These are phyloP conservation scores for Lysandra coridon DNA, from an alignment of 2,888 invertebrate genomes.

Conservation along the genomic window DNA sequence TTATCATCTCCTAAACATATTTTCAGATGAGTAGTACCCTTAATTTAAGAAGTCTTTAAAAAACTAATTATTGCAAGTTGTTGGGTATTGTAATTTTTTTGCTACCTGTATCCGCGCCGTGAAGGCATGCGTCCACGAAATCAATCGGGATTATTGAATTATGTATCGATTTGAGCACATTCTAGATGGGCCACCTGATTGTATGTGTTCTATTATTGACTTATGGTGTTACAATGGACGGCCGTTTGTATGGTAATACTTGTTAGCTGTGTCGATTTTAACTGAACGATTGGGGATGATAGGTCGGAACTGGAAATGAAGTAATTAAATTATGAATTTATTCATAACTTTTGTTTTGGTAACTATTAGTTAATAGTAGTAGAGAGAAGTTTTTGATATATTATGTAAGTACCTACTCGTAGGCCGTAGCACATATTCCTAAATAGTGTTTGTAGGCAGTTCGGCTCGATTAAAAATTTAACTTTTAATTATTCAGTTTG, in stretches of 20 bases:
- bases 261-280: background rate
- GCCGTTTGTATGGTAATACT: background rate
- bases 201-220: background rate
- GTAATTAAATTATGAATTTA: background rate
- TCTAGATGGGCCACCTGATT: slow-evolving; percentile 27
- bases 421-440: too few relatives aligned
- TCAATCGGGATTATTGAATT: slow-evolving; percentile 35
- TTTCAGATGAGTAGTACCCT: too few relatives aligned
- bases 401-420: too few relatives aligned
- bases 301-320: background rate
- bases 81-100: background rate
- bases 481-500: too few relatives aligned
- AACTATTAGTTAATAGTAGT: too few relatives aligned
- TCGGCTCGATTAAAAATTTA: too few relatives aligned
- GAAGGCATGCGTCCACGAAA: slow-evolving; percentile 52
- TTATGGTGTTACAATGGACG: slow-evolving; percentile 13
- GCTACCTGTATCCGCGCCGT: slow-evolving; percentile 49
- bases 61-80: background rate
- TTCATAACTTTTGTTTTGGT: background rate
- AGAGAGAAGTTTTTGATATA: too few relatives aligned
- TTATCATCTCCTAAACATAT: too few relatives aligned
- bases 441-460: too few relatives aligned
- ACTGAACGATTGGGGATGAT: background rate
- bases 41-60: too few relatives aligned
- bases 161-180: slow-evolving; percentile 26